These are phyloP conservation scores for Littorina saxatilis DNA, from an alignment of 1,140 invertebrate genomes.

Conservation along the genomic window DNA sequence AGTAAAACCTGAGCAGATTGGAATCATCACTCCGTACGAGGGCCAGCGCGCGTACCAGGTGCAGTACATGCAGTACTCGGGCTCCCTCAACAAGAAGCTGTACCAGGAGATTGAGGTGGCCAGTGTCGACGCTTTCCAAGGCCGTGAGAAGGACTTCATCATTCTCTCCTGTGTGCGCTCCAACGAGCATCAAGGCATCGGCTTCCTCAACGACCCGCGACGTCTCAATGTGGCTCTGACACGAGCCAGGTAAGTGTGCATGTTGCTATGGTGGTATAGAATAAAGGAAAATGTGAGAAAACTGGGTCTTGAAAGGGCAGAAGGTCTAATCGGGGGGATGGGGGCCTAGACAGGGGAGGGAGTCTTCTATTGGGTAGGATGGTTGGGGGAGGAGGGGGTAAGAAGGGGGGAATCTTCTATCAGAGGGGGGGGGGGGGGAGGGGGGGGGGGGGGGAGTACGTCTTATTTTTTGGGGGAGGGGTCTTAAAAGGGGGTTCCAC, in stretches of 20 bases:
- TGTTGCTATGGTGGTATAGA: background rate
- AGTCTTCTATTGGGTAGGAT: too few relatives aligned
- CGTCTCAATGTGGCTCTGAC: constrained; percentile 98
- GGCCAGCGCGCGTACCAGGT: constrained; percentile 98
- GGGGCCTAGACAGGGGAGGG: too few relatives aligned
- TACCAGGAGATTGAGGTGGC: constrained; percentile 99
- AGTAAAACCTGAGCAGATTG: constrained; percentile 98
- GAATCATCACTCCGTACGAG: constrained; percentile 99
- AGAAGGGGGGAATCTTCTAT: too few relatives aligned
- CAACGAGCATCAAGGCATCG: constrained; percentile 94
- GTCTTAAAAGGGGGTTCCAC: too few relatives aligned
- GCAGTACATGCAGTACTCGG: constrained; percentile 99
- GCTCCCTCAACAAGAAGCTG: constrained; percentile 95
- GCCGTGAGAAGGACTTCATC: constrained; percentile 97
- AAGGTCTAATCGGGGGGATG: too few relatives aligned
- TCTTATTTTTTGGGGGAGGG: too few relatives aligned
- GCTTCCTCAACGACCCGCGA: constrained; percentile 97
- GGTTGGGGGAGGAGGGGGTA: too few relatives aligned
- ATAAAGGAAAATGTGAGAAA: too few relatives aligned
- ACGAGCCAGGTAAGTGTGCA: constrained; percentile 87
- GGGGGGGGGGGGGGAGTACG: too few relatives aligned
- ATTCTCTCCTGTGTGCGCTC: constrained; percentile 94
- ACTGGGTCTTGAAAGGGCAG: too few relatives aligned
- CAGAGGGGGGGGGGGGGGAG: too few relatives aligned
- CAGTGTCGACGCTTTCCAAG: constrained; percentile 97